These are phyloP conservation scores for Neoscelio sp. DNA, from an alignment of 2,888 invertebrate genomes.

Conservation along the genomic window DNA sequence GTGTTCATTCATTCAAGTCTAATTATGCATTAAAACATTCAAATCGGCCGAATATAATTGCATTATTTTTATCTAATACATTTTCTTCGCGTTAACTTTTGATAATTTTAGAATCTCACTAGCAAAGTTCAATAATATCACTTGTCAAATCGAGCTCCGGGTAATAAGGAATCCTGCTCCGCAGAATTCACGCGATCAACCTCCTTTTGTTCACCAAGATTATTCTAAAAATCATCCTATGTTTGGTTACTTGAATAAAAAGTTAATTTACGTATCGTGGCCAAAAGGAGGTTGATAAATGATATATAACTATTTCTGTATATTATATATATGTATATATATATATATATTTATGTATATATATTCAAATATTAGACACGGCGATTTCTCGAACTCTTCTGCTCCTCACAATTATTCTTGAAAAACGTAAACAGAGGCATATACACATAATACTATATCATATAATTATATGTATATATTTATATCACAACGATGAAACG, in stretches of 20 bases:
- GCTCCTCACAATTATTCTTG: constrained; percentile 46
- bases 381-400: constrained; percentile 58
- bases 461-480: constrained; percentile 63
- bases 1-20: no score
- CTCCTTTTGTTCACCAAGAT: constrained; percentile 12
- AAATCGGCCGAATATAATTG: no score
- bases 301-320: background rate
- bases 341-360: constrained; percentile 38
- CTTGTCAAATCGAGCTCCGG: no score
- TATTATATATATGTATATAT: constrained; percentile 51
- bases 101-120: no score
- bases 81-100: no score
- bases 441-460: constrained; percentile 65
- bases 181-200: background rate
- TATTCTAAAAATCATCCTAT: background rate
- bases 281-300: constrained; percentile 17
- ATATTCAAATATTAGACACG: constrained; percentile 49
- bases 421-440: constrained; percentile 65
- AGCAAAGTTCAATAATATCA: no score
- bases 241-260: background rate
- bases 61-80: no score
- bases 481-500: constrained; percentile 76
- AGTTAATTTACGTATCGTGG: background rate
- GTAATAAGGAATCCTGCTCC: constrained; percentile 2
- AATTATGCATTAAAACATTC: no score